Evolutionary conservation across 2,113 vertebrate species (phyloP).

Genomic region (Stegostoma tigrinum): DNA sequence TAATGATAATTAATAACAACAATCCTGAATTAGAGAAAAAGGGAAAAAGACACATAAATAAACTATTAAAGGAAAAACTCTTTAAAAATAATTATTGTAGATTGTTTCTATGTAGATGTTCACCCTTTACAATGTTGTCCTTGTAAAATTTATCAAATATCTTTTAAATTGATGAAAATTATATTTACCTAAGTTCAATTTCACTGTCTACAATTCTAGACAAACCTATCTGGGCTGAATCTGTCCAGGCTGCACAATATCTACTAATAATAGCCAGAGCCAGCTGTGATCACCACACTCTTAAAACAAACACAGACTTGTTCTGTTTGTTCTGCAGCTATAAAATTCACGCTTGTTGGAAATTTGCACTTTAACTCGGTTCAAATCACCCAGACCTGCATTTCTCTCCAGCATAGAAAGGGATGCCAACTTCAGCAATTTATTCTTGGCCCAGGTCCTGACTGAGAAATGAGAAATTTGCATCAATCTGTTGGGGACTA

Average conservation of each 20-base stretch:
- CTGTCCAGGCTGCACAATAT: not conserved
- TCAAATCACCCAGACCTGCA: not conserved
- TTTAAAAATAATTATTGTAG: not conserved
- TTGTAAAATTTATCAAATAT: not conserved
- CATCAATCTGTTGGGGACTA: not conserved
- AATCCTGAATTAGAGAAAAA: constrained; percentile 40
- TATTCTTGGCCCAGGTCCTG: not conserved
- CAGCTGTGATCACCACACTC: not conserved
- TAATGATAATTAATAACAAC: not conserved
- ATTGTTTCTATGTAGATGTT: not conserved
- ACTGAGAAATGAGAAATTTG: not conserved
- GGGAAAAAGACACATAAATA: constrained; percentile 44
- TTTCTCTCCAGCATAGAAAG: not conserved
- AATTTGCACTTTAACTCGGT: not conserved
- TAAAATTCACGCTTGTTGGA: not conserved
- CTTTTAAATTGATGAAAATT: not conserved
- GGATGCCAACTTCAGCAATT: not conserved
- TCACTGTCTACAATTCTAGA: not conserved
- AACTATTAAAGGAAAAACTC: constrained; percentile 31
- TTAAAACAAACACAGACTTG: not conserved
- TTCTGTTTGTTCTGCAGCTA: not conserved
- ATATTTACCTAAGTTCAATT: not conserved
- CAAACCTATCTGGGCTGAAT: not conserved
- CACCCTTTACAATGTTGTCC: not conserved
- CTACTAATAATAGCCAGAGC: not conserved